Conservation (phyloP, 2,888 invertebrate species). For the Caenorhabditis sp. region DNA sequence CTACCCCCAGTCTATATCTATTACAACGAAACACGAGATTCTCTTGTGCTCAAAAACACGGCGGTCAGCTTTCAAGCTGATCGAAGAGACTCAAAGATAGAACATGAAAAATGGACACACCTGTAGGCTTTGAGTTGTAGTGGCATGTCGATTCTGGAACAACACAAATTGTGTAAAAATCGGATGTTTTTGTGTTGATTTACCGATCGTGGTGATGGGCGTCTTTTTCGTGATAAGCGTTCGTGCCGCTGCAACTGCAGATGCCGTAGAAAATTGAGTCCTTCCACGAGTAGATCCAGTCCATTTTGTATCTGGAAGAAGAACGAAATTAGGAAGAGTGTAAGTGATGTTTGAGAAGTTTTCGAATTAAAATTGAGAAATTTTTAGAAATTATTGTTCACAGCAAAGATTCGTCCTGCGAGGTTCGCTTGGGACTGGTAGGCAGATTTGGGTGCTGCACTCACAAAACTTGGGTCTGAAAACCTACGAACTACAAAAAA, state of each 20-base stretch:
- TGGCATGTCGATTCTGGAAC: slow-evolving; percentile 63
- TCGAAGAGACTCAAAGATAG: neutral
- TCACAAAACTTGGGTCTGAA: too few relatives aligned
- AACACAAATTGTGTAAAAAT: neutral
- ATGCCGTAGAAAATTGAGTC: slow-evolving; percentile 78
- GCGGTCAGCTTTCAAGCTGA: neutral
- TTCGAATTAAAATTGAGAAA: neutral
- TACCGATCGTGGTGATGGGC: slow-evolving; percentile 33
- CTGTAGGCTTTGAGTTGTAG: slow-evolving; percentile 63
- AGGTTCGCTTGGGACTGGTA: too few relatives aligned
- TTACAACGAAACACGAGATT: neutral
- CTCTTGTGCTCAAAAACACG: neutral
- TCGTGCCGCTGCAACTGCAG: slow-evolving; percentile 65
- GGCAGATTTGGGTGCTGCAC: too few relatives aligned
- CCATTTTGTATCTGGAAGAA: slow-evolving; percentile 67
- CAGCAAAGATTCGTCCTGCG: too few relatives aligned
- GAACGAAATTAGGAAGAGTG: neutral
- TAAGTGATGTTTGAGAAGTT: neutral
- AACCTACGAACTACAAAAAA: too few relatives aligned
- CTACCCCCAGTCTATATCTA: neutral
- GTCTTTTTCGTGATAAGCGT: slow-evolving; percentile 28
- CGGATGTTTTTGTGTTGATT: neutral
- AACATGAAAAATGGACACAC: slow-evolving; percentile 45
- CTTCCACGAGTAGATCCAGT: slow-evolving; percentile 78
- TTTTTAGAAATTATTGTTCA: too few relatives aligned